These are phyloP conservation scores for Carlito syrichta DNA, from an alignment of 2,113 vertebrate species.

Conservation along the genomic window DNA sequence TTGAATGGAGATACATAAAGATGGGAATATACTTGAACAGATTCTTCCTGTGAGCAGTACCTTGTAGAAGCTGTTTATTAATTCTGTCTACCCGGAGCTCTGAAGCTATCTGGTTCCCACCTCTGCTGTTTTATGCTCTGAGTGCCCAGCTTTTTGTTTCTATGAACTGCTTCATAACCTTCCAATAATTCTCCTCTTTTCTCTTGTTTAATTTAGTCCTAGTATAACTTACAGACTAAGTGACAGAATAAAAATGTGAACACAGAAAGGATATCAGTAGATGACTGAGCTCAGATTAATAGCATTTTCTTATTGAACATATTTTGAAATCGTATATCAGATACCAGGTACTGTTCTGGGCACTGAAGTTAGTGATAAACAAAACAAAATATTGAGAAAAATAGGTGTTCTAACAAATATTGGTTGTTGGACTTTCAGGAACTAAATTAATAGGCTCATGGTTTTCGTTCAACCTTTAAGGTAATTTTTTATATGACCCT, in stretches of 20 bases:
- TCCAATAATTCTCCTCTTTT: background rate
- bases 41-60: background rate
- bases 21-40: background rate
- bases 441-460: background rate
- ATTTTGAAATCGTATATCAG: background rate
- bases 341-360: background rate
- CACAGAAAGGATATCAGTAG: background rate
- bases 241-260: background rate
- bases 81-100: too few species aligned
- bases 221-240: background rate
- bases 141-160: background rate
- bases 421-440: background rate
- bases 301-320: background rate
- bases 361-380: background rate
- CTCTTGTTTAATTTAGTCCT: background rate
- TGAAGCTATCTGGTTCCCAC: background rate
- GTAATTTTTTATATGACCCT: slow-evolving; percentile 7
- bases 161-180: background rate
- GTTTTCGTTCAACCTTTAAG: background rate
- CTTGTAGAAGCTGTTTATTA: background rate
- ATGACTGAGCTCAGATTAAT: background rate
- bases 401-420: background rate
- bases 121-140: too few species aligned
- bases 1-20: background rate
- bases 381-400: background rate